These are phyloP conservation scores for Halocynthia aurantium DNA, from an alignment of 23 tunicate genomes.

Conservation along the genomic window DNA sequence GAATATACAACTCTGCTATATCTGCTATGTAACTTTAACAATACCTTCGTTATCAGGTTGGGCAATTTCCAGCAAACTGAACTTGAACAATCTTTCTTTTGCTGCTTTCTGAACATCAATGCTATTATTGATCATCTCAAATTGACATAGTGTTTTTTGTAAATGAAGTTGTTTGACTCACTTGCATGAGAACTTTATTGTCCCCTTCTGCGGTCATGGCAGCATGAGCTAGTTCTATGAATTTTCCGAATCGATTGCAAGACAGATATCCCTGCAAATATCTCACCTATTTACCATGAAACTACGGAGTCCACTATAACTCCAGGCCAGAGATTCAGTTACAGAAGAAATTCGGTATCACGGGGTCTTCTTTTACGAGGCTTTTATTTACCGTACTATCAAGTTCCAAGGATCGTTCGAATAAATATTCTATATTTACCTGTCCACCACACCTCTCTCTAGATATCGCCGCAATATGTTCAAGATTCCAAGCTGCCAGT, in stretches of 20 bases:
- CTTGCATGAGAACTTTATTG: conserved; percentile 96
- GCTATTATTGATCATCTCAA: not conserved
- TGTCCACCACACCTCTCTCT: conserved; percentile 98
- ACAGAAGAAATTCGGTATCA: no score
- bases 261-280: conserved; percentile 83
- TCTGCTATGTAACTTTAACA: not conserved
- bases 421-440: conserved; percentile 17
- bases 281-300: not conserved
- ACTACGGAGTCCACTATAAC: not conserved
- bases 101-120: conserved; percentile 80
- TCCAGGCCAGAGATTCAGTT: no score
- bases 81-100: conserved; percentile 68
- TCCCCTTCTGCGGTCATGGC: conserved; percentile 99
- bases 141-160: not conserved
- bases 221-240: conserved; percentile 93
- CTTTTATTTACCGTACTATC: no score
- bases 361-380: no score
- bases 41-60: conserved; percentile 10
- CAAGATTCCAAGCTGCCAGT: conserved; percentile 87
- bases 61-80: conserved; percentile 34
- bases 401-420: no score
- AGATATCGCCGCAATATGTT: conserved; percentile 50
- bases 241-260: conserved; percentile 93
- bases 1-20: not conserved
- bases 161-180: not conserved